Evolutionary conservation across 1,140 invertebrate genomes (phyloP), one percentile per base, ranked within the genome.

Genomic region (Drosophila willistoni): DNA sequence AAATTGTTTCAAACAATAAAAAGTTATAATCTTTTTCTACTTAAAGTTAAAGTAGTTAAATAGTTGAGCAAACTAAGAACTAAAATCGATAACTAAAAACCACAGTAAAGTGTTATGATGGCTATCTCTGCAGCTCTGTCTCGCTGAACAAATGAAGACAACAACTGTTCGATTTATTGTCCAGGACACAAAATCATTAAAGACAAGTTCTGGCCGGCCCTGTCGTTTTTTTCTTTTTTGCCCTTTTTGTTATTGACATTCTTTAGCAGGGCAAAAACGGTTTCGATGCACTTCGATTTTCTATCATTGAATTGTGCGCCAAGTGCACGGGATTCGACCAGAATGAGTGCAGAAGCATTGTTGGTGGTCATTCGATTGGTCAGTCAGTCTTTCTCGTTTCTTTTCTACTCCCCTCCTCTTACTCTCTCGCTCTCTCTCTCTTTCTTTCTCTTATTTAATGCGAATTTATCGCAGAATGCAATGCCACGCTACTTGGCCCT

Each of bases 381-480:
- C 77, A 69, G 54, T 65, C 7, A 7, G 56, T 6, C 25, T 6
- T 29, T 29, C 29, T 56, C 44, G n/a, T 9, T 22, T 13, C 34
- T 9, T 10, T 17, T 14, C 2, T 22, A 22, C 19, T 22, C 19
- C 2, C 19, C 19, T 2, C 19, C 1, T 22, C 1, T 22, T 2
- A 6, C 41, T 1, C 14, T 44, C 0, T 44, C n/a, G 4, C n/a
- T 42, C 41, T 42, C 42, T 9, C 14, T 19, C 6, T 2, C 17
- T 22, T 19, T 17, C 33, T 34, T 59, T 34, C 51, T 55, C 73
- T 69, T 74, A 72, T 78, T 85, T 82, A 85, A 87, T 85, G 79
- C 72, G 82, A 85, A 85, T 85, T 86, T 85, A 85, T 85, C 83
- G 83, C 71, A 85, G 70, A 85, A 86, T 81, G 83, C 82, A 86